Percentiles rank a stretch among this genome's conserved stretches.
These are phyloP conservation scores for Rallus limicola DNA, from an alignment of 2,113 vertebrate genomes.

Conservation along the genomic window DNA sequence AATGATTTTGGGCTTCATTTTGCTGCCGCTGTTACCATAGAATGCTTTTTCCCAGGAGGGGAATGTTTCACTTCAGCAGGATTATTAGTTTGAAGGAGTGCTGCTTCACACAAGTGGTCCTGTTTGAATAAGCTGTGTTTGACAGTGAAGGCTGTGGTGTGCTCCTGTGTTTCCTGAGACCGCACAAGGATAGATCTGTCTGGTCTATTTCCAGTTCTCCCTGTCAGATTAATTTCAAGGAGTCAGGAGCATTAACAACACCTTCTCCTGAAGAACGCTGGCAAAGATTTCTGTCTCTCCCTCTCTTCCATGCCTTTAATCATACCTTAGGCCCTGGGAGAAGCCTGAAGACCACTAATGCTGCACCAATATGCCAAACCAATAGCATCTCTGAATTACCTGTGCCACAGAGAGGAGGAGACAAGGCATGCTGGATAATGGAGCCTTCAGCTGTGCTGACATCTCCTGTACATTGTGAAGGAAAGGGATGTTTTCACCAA, in stretches of 20 bases:
- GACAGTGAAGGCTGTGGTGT: not conserved
- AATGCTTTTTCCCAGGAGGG: not conserved
- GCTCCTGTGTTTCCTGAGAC: not conserved
- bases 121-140: constrained; percentile 19
- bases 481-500: not conserved
- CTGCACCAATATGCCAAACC: not conserved
- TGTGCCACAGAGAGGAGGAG: not conserved
- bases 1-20: not conserved
- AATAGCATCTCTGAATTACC: not conserved
- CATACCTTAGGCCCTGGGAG: not conserved
- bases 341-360: not conserved
- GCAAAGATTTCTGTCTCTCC: not conserved
- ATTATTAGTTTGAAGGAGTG: not conserved
- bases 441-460: not conserved
- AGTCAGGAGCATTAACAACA: not conserved
- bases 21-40: not conserved
- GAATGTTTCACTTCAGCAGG: not conserved
- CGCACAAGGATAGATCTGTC: not conserved
- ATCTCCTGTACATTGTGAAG: not conserved
- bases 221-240: constrained; percentile 32
- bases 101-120: not conserved
- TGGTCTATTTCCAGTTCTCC: not conserved
- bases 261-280: not conserved
- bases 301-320: not conserved
- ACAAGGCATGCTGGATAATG: rapidly evolving